Evolutionary conservation across 2,888 invertebrate genomes (phyloP), one percentile per base, ranked within the genome.

Genomic region (Taphrorychus bicolor): DNA sequence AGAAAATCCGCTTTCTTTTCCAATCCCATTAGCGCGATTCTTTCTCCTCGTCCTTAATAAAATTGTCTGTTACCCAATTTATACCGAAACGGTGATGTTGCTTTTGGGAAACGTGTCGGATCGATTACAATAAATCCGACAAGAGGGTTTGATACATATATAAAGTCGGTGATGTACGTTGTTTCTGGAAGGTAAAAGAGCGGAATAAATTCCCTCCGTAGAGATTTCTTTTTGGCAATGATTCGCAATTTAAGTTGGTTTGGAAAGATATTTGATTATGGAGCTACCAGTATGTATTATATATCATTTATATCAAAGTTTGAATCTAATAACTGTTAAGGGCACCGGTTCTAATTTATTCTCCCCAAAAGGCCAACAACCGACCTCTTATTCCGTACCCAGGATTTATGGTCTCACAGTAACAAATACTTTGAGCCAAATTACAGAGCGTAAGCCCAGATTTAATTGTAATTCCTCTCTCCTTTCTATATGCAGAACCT

Each of bases 81-180:
- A 67, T 67, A 57, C 52, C 58, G 51, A 66, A 66, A 61, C 56
- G 56, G 67, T 56, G 62, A 67, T 45, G 48, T 58, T 62, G 60
- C 42, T 24, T 66, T 66, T 51, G 32, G 56, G 45, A 45, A 45
- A 45, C 60, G 61, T 61, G 41, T 60, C 54, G 45, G 62, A 66
- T 66, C 66, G 66, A 66, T 66, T 66, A 66, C 66, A 61, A 66
- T 66, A 66, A 66, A 66, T 66, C 53, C 52, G 51, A 54, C 52
- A 53, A 40, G 41, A 61, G 60, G 66, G 66, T 60, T 60, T 41
- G 66, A 66, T 56, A 58, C 42, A 51, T 32, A 57, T 48, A 58
- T 45, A 58, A 64, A 58, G 53, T 45, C 58, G 52, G 19, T 58
- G 58, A 58, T 24, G 51, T 58, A 52, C 24, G 21, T 49, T 40